Base-by-base conservation (phyloP, 2,113 vertebrate genomes). In the Hyperoodon ampullatus region DNA sequence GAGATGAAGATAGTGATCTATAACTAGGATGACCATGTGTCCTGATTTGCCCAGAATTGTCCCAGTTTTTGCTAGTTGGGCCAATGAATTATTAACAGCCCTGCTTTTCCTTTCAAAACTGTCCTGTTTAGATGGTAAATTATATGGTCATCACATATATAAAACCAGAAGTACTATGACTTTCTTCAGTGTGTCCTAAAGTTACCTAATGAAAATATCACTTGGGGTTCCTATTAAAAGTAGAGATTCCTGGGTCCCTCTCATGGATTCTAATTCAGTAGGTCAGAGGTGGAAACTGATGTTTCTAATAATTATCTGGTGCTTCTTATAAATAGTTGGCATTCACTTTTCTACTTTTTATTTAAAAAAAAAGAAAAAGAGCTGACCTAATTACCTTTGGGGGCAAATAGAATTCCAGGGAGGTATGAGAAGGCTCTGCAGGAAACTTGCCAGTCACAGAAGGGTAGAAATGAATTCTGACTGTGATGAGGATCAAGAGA, bases 301-400 rank as follows among this genome's bases (percentile, higher is more conserved):
- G 12, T 72, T 66, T 87, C 90, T 83, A 89, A 88, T 86, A 83
- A 26, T 96, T 95, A 86, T 60, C 21, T 94, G 70, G 28, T 66
- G 35, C 81, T 50, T 90, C 58, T 84, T 86, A 30, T 3, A 23
- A 90, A 28, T 66, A 77, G 70, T 44, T 70, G 47, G 13, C 23
- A 88, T 91, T 93, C 7, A 55, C 18, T 93, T 0, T 94, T 95
- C 33, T 87, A 61, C 42, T 66, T 90, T 78, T 55, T 30, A 28
- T 84, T 39, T 39, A 4, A 14, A n/a, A 35, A 53, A 33, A 50
- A 5, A 75, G 3, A 33, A 86, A 87, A 53, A 53, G 7, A 82
- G 11, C 39, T 90, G 35, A 35, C 68, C 23, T 81, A 61, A 83
- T 93, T 65, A 74, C 18, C 19, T 88, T 60, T 75, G 3, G 23